Evolutionary conservation across 1,140 invertebrate genomes (phyloP).

Genomic region (Andrena cerasifolii): DNA sequence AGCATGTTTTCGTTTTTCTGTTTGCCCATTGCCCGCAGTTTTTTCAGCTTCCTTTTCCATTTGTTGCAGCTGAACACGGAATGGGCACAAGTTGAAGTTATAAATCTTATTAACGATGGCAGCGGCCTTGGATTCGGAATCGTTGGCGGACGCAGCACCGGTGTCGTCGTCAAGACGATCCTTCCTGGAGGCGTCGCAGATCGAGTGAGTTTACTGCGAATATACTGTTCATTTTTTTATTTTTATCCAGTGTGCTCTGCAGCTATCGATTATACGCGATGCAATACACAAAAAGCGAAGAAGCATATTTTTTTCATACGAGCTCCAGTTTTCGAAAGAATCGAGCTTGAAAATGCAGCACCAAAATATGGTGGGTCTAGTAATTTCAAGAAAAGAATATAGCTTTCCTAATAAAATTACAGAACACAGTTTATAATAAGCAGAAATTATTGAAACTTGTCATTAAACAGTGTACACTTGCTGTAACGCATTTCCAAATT

Average conservation of each 20-base stretch:
- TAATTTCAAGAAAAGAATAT: too few species aligned
- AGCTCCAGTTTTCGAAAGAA: not conserved
- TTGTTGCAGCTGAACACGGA: slow-evolving; percentile 89
- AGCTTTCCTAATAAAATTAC: too few species aligned
- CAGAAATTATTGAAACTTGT: too few species aligned
- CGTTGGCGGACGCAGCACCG: slow-evolving; percentile 97
- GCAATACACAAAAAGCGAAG: not conserved
- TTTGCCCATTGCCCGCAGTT: too few species aligned
- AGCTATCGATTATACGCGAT: not conserved
- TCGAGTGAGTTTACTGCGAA: slow-evolving; percentile 84
- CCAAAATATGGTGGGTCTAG: too few species aligned
- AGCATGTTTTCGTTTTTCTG: too few species aligned
- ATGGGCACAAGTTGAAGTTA: slow-evolving; percentile 98
- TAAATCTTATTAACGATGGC: slow-evolving; percentile 97
- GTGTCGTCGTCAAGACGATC: slow-evolving; percentile 98
- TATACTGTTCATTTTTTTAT: not conserved
- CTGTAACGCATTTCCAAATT: too few species aligned
- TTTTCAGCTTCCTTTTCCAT: not conserved
- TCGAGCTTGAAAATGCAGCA: too few species aligned
- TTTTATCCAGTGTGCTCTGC: not conserved
- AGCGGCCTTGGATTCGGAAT: slow-evolving; percentile 98
- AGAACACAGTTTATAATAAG: too few species aligned
- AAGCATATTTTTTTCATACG: not conserved
- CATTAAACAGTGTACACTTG: too few species aligned
- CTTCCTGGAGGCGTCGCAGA: slow-evolving; percentile 97